Conservation (phyloP, 1,140 invertebrate species). For the Pseudomyrmex flavicornis region DNA sequence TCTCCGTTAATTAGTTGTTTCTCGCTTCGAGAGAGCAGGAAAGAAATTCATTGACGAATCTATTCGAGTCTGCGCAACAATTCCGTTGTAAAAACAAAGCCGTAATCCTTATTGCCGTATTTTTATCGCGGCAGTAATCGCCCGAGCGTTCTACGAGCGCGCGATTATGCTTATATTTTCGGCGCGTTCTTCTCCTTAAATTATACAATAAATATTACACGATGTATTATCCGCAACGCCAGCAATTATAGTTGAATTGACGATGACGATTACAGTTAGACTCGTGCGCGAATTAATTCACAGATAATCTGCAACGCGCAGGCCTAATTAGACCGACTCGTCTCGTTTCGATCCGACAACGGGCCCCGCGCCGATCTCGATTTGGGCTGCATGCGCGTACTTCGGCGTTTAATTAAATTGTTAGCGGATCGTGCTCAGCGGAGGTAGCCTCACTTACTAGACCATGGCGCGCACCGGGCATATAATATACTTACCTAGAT, state of each 20-base stretch:
- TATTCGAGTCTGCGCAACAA: background rate
- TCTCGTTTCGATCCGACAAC: background rate
- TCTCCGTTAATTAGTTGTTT: slow-evolving; percentile 16
- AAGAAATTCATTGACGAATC: background rate
- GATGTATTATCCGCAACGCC: background rate
- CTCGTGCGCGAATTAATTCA: slow-evolving; percentile 33
- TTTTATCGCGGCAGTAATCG: slow-evolving; percentile 19
- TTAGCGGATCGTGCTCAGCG: slow-evolving; percentile 78
- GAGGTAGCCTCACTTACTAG: slow-evolving; percentile 82
- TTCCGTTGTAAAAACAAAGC: slow-evolving; percentile 11
- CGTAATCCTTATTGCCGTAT: background rate
- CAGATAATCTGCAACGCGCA: slow-evolving; percentile 26
- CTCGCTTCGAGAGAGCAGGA: too few species aligned
- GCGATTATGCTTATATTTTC: slow-evolving; percentile 46
- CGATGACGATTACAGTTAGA: background rate
- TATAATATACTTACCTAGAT: slow-evolving; percentile 86
- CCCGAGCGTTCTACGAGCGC: slow-evolving; percentile 1
- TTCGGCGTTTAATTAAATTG: slow-evolving; percentile 79
- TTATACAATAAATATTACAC: too few species aligned
- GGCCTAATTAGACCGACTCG: slow-evolving; percentile 21
- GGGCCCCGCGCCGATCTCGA: slow-evolving; percentile 50
- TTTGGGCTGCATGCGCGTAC: slow-evolving; percentile 68
- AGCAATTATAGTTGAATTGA: slow-evolving; percentile 15
- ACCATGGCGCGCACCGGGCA: slow-evolving; percentile 83
- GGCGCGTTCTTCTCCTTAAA: slow-evolving; percentile 1